phyloP scores from a whole-genome alignment of 2,797 vertebrate genomes.

The Anguilla megastoma region DNA sequence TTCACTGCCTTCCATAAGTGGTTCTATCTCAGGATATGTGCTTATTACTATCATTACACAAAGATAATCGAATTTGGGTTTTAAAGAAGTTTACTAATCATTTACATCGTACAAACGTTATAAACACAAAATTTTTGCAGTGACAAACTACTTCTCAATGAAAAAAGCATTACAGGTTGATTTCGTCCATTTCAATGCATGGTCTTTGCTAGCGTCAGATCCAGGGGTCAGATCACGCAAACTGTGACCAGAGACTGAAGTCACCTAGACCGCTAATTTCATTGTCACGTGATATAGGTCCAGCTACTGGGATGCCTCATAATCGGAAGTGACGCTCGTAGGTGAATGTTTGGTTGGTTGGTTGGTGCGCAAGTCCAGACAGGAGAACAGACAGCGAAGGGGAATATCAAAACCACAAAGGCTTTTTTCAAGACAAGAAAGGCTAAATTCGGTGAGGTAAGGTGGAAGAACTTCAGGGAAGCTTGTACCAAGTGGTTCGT shows the following conservation, averaged over 20 bases:
- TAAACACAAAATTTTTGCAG: background rate
- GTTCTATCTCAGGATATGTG: background rate
- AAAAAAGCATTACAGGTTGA: background rate
- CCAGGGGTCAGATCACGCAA: background rate
- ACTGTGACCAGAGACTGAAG: background rate
- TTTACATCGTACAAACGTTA: background rate
- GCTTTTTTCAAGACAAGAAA: constrained; percentile 6
- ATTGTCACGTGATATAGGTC: constrained; percentile 58
- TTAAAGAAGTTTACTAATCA: background rate
- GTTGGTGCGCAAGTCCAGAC: constrained; percentile 26
- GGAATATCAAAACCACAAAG: constrained; percentile 4
- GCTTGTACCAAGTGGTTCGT: background rate
- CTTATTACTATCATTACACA: background rate
- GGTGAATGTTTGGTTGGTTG: constrained; percentile 41
- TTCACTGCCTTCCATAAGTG: background rate
- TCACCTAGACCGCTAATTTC: no score
- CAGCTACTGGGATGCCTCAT: background rate
- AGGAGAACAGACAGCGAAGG: constrained; percentile 24
- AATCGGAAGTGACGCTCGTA: constrained; percentile 71
- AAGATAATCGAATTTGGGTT: background rate
- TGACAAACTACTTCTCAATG: background rate
- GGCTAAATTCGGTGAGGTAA: background rate
- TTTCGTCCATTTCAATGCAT: background rate
- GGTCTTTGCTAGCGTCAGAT: background rate
- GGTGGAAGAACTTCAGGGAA: constrained; percentile 1